A percentile compares a stretch with the other conserved stretches of the same genome.
These are phyloP conservation scores for Rotaria socialis DNA, from an alignment of 2,888 invertebrate genomes.

Conservation along the genomic window DNA sequence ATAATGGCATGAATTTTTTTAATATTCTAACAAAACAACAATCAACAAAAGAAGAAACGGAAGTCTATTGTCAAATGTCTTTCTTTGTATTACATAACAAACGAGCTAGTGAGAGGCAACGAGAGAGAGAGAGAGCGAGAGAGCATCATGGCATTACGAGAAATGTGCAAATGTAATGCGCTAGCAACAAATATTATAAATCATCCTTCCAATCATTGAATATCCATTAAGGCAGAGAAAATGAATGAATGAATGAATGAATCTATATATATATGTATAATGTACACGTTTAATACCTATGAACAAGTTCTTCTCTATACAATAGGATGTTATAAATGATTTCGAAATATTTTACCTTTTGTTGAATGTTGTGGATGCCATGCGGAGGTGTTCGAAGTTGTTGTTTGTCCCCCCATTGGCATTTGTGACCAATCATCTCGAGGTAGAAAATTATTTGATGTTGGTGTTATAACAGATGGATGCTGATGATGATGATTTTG, in stretches of 20 bases:
- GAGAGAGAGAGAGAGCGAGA: too few relatives aligned
- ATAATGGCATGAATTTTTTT: background rate
- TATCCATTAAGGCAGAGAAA: background rate
- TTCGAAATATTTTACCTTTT: background rate
- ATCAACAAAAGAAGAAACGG: background rate
- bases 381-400: constrained; percentile 13
- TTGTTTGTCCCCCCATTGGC: background rate
- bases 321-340: constrained; percentile 1
- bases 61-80: constrained; percentile 1
- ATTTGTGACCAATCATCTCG: constrained; percentile 19
- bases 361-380: constrained; percentile 2
- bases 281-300: background rate
- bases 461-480: background rate
- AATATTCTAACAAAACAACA: background rate
- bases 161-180: constrained; percentile 17
- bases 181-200: constrained; percentile 18
- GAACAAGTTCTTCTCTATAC: background rate
- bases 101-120: background rate
- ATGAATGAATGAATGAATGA: background rate
- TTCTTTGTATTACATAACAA: constrained; percentile 6
- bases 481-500: constrained; percentile 20
- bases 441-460: constrained; percentile 9
- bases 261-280: background rate
- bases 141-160: background rate
- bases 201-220: constrained; percentile 32